Conservation (phyloP, 92 coral and sea anemone genomes). For the Phenganax marumi region DNA sequence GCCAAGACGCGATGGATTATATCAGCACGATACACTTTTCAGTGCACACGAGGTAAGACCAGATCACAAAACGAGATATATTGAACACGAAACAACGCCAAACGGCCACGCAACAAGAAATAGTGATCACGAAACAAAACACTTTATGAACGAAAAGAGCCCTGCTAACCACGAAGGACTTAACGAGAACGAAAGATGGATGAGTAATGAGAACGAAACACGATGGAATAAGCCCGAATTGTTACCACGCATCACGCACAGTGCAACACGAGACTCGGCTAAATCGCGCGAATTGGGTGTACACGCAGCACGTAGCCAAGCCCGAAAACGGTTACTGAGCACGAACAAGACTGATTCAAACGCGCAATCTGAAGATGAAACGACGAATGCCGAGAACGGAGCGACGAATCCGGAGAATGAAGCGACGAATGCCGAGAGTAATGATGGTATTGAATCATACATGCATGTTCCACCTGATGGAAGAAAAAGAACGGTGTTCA, state of each 20-base stretch:
- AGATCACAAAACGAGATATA: not conserved
- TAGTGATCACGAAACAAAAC: not conserved
- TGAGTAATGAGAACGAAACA: not conserved
- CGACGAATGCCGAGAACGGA: not conserved
- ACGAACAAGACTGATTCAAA: constrained; percentile 6
- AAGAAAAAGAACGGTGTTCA: constrained; percentile 77
- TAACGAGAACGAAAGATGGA: not conserved
- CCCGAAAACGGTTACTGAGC: constrained; percentile 22
- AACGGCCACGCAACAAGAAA: not conserved
- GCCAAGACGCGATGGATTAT: not conserved
- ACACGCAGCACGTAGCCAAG: constrained; percentile 36
- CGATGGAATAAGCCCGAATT: not conserved
- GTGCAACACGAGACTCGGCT: not conserved
- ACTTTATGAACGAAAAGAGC: no score
- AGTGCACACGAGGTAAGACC: not conserved
- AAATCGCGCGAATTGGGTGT: constrained; percentile 16
- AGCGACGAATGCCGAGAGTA: constrained; percentile 18
- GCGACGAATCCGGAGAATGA: no score
- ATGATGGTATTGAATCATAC: constrained; percentile 63
- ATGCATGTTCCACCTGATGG: constrained; percentile 99
- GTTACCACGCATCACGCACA: constrained; percentile 21
- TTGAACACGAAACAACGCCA: not conserved
- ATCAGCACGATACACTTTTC: not conserved
- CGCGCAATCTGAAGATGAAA: constrained; percentile 33
- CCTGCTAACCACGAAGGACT: not conserved